These are phyloP conservation scores for Lateolabrax maculatus DNA, from an alignment of 2,797 vertebrate species.

Conservation along the genomic window DNA sequence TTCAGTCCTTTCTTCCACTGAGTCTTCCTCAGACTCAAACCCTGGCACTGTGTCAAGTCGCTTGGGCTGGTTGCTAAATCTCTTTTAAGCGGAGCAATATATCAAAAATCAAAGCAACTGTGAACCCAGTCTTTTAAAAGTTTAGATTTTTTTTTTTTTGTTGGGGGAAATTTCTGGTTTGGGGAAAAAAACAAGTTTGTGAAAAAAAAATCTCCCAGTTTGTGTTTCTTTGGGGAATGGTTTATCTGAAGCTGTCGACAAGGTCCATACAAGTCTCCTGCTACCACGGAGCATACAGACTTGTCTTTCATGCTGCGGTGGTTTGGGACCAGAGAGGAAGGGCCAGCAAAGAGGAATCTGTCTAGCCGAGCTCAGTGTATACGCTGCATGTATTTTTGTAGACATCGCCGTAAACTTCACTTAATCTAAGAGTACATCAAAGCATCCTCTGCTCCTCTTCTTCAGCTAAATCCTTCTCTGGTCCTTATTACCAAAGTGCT, in stretches of 20 bases:
- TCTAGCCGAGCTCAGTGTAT: conserved; percentile 74
- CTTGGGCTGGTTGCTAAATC: conserved; percentile 73
- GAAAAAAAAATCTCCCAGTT: conserved; percentile 66
- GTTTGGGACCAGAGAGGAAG: conserved; percentile 80
- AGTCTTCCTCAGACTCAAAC: conserved; percentile 51
- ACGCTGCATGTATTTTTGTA: conserved; percentile 83
- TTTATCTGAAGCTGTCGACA: conserved; percentile 84
- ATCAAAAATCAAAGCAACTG: conserved; percentile 76
- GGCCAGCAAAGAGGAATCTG: conserved; percentile 75
- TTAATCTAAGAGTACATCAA: conserved; percentile 89
- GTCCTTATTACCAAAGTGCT: conserved; percentile 88
- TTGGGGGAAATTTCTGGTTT: conserved; percentile 63
- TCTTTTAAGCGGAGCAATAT: conserved; percentile 73
- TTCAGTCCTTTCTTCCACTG: not conserved
- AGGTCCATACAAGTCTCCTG: conserved; percentile 82
- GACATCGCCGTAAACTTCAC: conserved; percentile 84
- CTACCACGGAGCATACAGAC: conserved; percentile 69
- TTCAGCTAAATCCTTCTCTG: conserved; percentile 82
- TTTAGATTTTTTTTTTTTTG: conserved; percentile 65
- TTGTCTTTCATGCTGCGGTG: conserved; percentile 82
- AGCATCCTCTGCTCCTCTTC: conserved; percentile 80
- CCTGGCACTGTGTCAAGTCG: conserved; percentile 39
- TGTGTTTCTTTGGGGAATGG: conserved; percentile 80
- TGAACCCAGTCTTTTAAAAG: conserved; percentile 73
- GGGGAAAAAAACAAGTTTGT: conserved; percentile 68